A percentile compares a stretch with the other conserved stretches of the same genome.
These are phyloP conservation scores for Diarsia rubi DNA, from an alignment of 2,888 invertebrate species.

Conservation along the genomic window DNA sequence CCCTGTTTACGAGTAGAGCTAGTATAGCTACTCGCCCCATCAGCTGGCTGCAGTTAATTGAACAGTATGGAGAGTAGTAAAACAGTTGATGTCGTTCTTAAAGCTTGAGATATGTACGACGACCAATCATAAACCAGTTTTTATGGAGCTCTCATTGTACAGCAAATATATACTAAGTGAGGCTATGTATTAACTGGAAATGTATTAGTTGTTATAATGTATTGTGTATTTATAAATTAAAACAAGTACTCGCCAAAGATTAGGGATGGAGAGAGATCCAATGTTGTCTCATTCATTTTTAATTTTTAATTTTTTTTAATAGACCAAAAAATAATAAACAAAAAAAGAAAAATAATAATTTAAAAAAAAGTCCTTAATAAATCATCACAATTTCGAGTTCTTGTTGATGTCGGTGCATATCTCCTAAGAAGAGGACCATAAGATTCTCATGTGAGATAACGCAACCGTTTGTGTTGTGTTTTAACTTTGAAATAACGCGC, in stretches of 20 bases:
- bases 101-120: background rate
- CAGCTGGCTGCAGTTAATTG: slow-evolving; percentile 6
- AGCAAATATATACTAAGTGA: no score
- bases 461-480: slow-evolving; percentile 2
- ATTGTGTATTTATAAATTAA: background rate
- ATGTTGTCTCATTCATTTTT: background rate
- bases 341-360: background rate
- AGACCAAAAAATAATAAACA: no score
- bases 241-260: background rate
- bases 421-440: background rate
- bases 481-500: slow-evolving; percentile 32
- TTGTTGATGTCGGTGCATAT: background rate
- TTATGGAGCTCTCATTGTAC: no score
- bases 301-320: no score
- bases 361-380: background rate
- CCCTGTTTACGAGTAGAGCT: slow-evolving; percentile 5
- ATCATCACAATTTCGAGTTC: background rate
- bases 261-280: background rate
- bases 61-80: background rate
- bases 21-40: background rate
- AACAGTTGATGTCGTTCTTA: background rate
- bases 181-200: no score
- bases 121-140: no score
- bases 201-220: no score
- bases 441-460: background rate